Base-by-base conservation (phyloP, 2,888 invertebrate genomes). In the Ellobium chinense region DNA sequence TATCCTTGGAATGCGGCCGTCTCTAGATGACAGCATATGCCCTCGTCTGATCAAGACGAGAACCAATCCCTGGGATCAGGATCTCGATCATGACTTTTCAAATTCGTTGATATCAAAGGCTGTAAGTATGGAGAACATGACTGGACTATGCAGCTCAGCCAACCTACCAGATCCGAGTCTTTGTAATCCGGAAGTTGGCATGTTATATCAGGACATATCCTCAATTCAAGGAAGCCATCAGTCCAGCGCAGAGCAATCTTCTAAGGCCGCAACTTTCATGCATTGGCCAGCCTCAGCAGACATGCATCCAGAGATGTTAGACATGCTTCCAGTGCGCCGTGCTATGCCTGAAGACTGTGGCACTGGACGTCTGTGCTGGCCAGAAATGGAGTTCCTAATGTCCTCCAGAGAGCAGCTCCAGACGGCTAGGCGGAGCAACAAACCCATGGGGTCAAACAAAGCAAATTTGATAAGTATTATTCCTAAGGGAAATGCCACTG, bases 231-330 rank as follows among this genome's bases (percentile, higher is more conserved):
- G 34, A 12, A 63, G 62, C 5, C 29, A 29, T 14, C 77, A 58
- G 21, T 1, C 29, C 1, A 29, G 12, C 12, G 24, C 56, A 1
- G 77, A 77, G 14, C 77, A 46, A 27, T n/a, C 56, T 37, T n/a
- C 68, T 39, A 77, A 77, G 62, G 60, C 77, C 4, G 60, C 68
- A 0, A 65, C 70, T 0, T 72, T 78, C 36, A 78, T 80, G 74
- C 80, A 80, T 31, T 80, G 80, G 80, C 74, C 80, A 2, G 73
- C 80, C 9, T 37, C 80, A 31, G 74, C 80, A 29, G 80, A 80
- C 36, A 74, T 80, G 66, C 80, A 80, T n/a, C 80, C 80, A 18
- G 80, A 80, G 46, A 80, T 80, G 80, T 54, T 80, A 24, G 80
- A 80, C 60, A 80, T 80, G 80, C 68, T 80, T 21, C 80, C 80